Conservation (phyloP, 2,888 invertebrate species). For the Eristalinus sepulchralis region DNA sequence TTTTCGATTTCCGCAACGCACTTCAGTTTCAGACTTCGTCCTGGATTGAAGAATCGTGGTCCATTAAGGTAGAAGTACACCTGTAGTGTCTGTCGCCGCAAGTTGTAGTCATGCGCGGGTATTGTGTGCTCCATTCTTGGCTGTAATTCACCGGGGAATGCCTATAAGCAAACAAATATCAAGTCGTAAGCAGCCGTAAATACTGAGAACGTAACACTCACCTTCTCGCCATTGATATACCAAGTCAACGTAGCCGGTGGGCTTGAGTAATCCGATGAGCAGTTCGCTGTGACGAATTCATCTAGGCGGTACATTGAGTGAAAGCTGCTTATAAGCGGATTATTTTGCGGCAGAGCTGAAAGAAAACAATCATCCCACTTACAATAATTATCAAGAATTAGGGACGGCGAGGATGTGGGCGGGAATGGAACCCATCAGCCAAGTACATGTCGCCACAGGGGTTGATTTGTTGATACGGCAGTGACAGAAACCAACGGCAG, state of each 20-base stretch:
- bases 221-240: constrained; percentile 78
- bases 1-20: constrained; percentile 79
- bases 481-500: not conserved
- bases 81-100: constrained; percentile 77
- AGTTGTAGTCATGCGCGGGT: constrained; percentile 77
- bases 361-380: constrained; percentile 22
- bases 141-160: constrained; percentile 75
- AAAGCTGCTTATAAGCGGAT: constrained; percentile 78
- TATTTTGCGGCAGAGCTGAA: constrained; percentile 78
- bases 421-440: too few species aligned
- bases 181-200: not conserved
- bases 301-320: constrained; percentile 76
- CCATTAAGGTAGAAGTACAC: constrained; percentile 78
- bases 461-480: not conserved
- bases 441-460: too few species aligned
- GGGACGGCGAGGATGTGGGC: not conserved
- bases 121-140: constrained; percentile 77
- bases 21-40: constrained; percentile 75
- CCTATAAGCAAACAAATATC: constrained; percentile 71
- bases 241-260: constrained; percentile 77
- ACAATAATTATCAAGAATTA: constrained; percentile 20
- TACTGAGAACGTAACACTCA: constrained; percentile 48
- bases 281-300: constrained; percentile 79
- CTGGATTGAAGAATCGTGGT: constrained; percentile 75
- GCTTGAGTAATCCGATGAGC: constrained; percentile 79